Evolutionary conservation across 1,140 invertebrate genomes (phyloP), one percentile per base, ranked within the genome.

Genomic region (Parapsyche elsis): DNA sequence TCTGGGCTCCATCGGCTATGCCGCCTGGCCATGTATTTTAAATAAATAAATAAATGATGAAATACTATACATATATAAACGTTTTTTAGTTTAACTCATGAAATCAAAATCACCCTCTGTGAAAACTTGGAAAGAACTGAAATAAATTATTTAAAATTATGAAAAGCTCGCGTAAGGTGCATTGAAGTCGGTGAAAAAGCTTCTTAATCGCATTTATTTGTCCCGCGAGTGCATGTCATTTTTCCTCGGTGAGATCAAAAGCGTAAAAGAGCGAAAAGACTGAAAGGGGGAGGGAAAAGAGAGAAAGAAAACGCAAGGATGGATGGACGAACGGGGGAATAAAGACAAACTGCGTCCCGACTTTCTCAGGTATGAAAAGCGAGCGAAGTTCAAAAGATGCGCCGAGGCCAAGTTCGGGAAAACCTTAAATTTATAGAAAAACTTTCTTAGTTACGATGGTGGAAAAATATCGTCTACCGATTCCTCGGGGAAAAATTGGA

Each of bases 371-470:
- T 77, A 74, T 45, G 26, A 38, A 71, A 76, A 79, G 76, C 77
- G 74, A 71, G 70, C 57, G 45, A 80, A 79, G 78, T 44, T 30
- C 26, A 53, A 64, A 76, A 30, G 30, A 9, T 49, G 53, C 26
- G 71, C 23, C 12, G 53, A 19, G 73, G 24, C 57, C 57, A 21
- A 38, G 30, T 38, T 38, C 30, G 30, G 16, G 1, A 80, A 71
- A 71, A 77, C 78, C 64, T 80, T 80, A 82, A 82, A 82, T 82
- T 80, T 82, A 82, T 82, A 74, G 78, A 80, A 82, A 82, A 82
- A 82, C 74, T 82, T 82, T 81, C 78, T 81, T 82, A 82, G 78
- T 82, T 81, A 75, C 76, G 44, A 57, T 59, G 30, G 64, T 38
- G 64, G 46, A 82, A 61, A 61, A 82, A 82, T 82, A 82, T 82